Base-by-base conservation (phyloP, 1,140 invertebrate species). In the Apis laboriosa region DNA sequence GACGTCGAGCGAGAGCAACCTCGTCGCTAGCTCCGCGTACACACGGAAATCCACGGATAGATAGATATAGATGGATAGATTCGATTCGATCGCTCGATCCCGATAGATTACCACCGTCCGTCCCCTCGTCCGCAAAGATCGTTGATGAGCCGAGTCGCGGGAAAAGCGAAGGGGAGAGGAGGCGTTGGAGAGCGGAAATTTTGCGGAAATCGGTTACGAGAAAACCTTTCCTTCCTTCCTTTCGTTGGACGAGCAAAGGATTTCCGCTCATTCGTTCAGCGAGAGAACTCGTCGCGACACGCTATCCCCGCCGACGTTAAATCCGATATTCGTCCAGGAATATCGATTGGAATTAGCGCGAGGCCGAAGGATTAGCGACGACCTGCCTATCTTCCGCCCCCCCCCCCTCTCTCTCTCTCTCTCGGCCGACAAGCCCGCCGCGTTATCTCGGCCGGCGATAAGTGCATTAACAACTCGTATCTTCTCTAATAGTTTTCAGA, bases 401-500 rank as follows among this genome's bases (percentile, higher is more conserved):
- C 19, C 19, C 51, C 63, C 81, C 61, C 76, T 84, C 71, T 80
- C 77, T 63, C 66, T 58, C 56, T n/a, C 63, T 64, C 68, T 58
- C 60, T 63, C 67, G 53, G 60, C 17, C 64, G 72, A 49, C 63
- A 56, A 73, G 72, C 53, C n/a, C 68, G 70, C 58, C 80, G 81
- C 78, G 84, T 89, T 88, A 88, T 88, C 84, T 86, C 87, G 75
- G 72, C 72, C 71, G 56, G 79, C 85, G 85, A 84, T 86, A 89
- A 89, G 76, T 86, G 77, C 85, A 86, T 89, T 85, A 89, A 86
- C 87, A 83, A 89, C 87, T 85, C 85, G 87, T 86, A 85, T 87
- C 88, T 89, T 89, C 83, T 80, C 79, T 89, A 87, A 89, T 80
- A 89, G 80, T 89, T 89, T 89, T 85, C 87, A 88, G 72, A 58